Evolutionary conservation across 2,888 invertebrate species (phyloP).

Genomic region (Teleogryllus oceanicus): DNA sequence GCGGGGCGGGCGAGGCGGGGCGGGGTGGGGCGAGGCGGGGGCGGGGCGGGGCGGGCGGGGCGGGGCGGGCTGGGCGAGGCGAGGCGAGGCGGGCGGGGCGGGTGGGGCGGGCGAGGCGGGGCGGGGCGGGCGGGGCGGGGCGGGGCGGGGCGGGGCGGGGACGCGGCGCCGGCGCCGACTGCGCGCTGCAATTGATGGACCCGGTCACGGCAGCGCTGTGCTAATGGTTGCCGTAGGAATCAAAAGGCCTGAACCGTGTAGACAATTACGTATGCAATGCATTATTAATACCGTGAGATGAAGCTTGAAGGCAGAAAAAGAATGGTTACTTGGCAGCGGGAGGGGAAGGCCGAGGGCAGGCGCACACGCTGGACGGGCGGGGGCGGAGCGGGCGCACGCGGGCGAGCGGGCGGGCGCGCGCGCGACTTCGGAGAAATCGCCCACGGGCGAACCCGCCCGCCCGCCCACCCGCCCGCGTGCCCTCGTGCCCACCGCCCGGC

Average conservation of each 20-base stretch:
- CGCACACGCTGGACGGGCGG: no score
- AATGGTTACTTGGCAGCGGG: neutral
- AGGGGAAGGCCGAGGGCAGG: neutral
- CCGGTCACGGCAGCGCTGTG: neutral
- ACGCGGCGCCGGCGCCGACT: neutral
- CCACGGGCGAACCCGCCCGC: neutral
- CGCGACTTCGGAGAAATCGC: neutral
- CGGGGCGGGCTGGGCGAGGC: no score
- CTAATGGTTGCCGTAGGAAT: slow-evolving; percentile 8
- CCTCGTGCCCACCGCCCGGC: no score
- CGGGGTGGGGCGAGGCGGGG: no score
- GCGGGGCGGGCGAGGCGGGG: no score
- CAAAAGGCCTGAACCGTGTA: neutral
- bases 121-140: no score
- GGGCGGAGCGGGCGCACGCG: no score
- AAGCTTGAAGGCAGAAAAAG: neutral
- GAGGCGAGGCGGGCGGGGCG: no score
- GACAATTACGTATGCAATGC: slow-evolving; percentile 9
- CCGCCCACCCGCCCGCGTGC: no score
- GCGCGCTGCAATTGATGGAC: neutral
- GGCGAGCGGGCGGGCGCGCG: neutral
- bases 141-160: no score
- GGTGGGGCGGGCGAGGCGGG: no score
- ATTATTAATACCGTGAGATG: slow-evolving; percentile 18
- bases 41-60: no score